A percentile compares a stretch with the other conserved stretches of the same genome.
Evolutionary conservation across 2,888 invertebrate genomes (phyloP).

Genomic region (Tachina fera): DNA sequence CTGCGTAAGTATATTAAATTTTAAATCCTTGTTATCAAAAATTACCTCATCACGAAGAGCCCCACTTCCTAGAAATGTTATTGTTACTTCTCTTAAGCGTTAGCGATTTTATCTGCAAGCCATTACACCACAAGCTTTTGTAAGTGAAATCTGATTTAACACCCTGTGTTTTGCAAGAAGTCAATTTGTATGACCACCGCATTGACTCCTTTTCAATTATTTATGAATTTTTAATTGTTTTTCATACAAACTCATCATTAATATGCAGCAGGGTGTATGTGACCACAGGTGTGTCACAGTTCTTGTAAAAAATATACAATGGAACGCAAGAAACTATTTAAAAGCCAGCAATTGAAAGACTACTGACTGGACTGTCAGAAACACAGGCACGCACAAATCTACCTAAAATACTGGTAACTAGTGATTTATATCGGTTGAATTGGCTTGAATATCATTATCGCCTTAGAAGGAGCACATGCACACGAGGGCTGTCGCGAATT

Average conservation of each 20-base stretch:
- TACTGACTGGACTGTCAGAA: conserved; percentile 8
- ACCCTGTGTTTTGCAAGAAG: conserved; percentile 2
- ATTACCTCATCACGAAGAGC: too few relatives aligned
- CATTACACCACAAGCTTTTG: conserved; percentile 10
- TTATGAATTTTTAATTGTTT: conserved; percentile 71
- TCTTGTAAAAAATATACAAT: conserved; percentile 62
- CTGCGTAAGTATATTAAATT: too few relatives aligned
- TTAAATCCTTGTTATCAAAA: too few relatives aligned
- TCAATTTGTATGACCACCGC: conserved; percentile 18
- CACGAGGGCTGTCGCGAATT: neutral
- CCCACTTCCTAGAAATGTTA: neutral
- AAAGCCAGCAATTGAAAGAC: conserved; percentile 23
- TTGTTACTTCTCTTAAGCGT: neutral
- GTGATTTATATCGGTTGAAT: conserved; percentile 40
- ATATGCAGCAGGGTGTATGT: conserved; percentile 53
- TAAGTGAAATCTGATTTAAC: conserved; percentile 45
- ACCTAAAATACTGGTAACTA: conserved; percentile 2
- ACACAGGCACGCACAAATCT: neutral
- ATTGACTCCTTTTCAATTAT: conserved; percentile 64
- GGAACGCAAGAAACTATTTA: conserved; percentile 38
- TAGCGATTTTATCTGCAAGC: neutral
- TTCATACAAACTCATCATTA: conserved; percentile 51
- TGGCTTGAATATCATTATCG: conserved; percentile 19
- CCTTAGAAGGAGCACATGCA: neutral
- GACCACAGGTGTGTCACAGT: conserved; percentile 72